These are phyloP conservation scores for Sarcophaga variegata DNA, from an alignment of 2,888 invertebrate genomes.

Conservation along the genomic window DNA sequence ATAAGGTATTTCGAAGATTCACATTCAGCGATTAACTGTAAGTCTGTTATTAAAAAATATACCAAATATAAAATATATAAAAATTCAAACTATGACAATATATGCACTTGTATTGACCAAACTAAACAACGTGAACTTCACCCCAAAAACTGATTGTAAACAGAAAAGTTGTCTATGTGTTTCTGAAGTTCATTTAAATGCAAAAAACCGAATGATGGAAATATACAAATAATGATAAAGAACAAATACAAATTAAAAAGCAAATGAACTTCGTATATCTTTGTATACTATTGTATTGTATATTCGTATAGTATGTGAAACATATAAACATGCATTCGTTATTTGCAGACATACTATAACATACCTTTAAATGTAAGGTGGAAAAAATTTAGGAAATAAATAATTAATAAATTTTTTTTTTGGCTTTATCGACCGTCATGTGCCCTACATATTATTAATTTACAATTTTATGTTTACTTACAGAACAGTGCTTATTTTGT, in stretches of 20 bases:
- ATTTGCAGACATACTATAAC: background rate
- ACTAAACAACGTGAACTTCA: slow-evolving; percentile 57
- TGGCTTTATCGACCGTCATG: background rate
- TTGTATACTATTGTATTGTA: background rate
- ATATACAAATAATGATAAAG: slow-evolving; percentile 11
- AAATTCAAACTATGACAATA: background rate
- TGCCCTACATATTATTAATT: background rate
- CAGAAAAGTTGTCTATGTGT: background rate
- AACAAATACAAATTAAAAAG: slow-evolving; percentile 4
- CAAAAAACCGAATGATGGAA: slow-evolving; percentile 15
- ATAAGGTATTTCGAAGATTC: background rate
- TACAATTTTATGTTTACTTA: too few species aligned
- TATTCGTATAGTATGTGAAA: background rate
- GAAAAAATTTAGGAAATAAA: background rate
- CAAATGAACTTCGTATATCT: background rate
- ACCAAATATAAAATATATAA: background rate
- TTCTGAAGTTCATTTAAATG: slow-evolving; percentile 7
- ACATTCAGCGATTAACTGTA: background rate
- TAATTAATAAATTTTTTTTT: slow-evolving; percentile 4
- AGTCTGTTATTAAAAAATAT: background rate
- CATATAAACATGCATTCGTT: background rate
- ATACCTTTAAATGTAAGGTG: slow-evolving; percentile 1
- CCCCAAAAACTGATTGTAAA: slow-evolving; percentile 55
- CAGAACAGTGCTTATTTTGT: too few species aligned
- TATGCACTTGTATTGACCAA: background rate